phyloP scores from a whole-genome alignment of 1,140 invertebrate species.

The Aradophagus sp. region DNA sequence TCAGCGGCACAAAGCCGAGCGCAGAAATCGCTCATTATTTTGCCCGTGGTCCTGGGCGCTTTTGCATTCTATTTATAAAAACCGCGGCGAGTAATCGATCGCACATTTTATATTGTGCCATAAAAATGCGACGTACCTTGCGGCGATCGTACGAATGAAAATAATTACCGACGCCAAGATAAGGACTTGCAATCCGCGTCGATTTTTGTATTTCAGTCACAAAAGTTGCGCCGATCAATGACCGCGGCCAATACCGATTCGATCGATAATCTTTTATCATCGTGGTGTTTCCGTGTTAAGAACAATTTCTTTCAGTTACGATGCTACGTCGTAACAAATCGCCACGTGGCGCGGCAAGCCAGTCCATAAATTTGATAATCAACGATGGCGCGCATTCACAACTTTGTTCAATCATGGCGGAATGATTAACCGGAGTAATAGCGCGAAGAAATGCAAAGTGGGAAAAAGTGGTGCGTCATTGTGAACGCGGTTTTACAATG shows the following conservation, averaged over 20 bases:
- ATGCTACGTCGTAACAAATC: constrained; percentile 19
- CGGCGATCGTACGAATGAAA: too few species aligned
- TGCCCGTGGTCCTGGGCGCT: constrained; percentile 19
- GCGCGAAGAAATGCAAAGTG: constrained; percentile 10
- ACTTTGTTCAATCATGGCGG: constrained; percentile 22
- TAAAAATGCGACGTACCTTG: constrained; percentile 10
- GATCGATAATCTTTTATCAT: constrained; percentile 24
- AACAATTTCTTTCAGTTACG: constrained; percentile 28
- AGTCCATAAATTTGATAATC: constrained; percentile 26
- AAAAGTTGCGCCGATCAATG: constrained; percentile 16
- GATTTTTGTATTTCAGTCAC: not conserved
- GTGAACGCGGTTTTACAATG: too few species aligned
- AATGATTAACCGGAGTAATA: constrained; percentile 16
- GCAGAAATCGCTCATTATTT: too few species aligned
- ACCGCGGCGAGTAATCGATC: not conserved
- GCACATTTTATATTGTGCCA: constrained; percentile 1
- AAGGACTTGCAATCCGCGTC: constrained; percentile 11
- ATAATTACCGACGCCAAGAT: constrained; percentile 19
- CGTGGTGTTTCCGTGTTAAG: constrained; percentile 28
- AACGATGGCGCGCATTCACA: constrained; percentile 7
- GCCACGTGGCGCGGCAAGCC: constrained; percentile 16
- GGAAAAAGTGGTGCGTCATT: too few species aligned
- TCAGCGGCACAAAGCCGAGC: too few species aligned
- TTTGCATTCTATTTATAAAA: constrained; percentile 5
- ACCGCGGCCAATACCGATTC: constrained; percentile 11